phyloP scores from a whole-genome alignment of 2,797 vertebrate species.

The Dallia pectoralis region DNA sequence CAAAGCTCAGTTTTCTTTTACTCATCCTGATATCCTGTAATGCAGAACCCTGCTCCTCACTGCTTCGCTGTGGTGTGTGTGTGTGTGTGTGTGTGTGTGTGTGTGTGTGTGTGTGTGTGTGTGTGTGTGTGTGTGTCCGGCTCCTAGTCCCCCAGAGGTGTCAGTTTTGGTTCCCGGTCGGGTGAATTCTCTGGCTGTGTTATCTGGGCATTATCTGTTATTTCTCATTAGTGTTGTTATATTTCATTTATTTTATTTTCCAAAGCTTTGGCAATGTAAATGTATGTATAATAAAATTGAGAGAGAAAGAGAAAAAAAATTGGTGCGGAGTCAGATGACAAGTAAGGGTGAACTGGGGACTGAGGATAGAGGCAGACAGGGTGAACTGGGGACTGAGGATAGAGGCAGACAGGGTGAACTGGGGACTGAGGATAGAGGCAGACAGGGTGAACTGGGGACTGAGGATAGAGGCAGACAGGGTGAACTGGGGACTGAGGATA shows the following conservation, averaged over 20 bases:
- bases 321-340: too few species aligned
- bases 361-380: too few species aligned
- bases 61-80: background rate
- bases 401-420: too few species aligned
- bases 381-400: too few species aligned
- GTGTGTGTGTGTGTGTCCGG: background rate
- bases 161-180: background rate
- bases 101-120: constrained; percentile 9
- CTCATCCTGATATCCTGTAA: background rate
- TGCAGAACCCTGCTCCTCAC: background rate
- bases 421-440: too few species aligned
- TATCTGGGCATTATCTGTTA: constrained; percentile 1
- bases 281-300: background rate
- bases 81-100: constrained; percentile 10
- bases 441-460: too few species aligned
- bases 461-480: too few species aligned
- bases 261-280: too few species aligned
- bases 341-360: too few species aligned
- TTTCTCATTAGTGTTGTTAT: too few species aligned
- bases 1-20: background rate
- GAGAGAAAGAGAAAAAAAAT: background rate
- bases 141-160: background rate
- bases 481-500: too few species aligned
- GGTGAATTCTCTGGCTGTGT: background rate
- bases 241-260: too few species aligned